These are phyloP conservation scores for Andrena flavipes DNA, from an alignment of 2,888 invertebrate species.

Conservation along the genomic window DNA sequence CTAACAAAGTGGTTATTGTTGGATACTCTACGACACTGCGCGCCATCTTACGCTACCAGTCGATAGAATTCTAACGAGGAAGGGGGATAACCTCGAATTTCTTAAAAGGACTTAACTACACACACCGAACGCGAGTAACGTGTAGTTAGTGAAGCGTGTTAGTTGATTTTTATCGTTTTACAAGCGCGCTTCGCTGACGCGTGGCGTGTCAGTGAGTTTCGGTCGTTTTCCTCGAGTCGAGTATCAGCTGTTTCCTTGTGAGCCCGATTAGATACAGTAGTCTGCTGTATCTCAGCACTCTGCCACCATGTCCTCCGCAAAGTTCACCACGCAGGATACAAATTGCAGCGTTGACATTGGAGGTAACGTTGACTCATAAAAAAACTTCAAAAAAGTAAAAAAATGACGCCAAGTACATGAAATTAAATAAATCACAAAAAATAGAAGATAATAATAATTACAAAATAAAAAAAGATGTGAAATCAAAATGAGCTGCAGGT, in stretches of 20 bases:
- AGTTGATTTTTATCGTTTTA: not conserved
- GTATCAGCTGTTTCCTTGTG: constrained; percentile 30
- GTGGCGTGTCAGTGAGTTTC: constrained; percentile 54
- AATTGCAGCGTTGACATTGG: constrained; percentile 64
- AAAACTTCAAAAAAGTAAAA: too few species aligned
- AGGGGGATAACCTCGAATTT: constrained; percentile 49
- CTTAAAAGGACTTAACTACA: not conserved
- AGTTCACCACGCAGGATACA: constrained; percentile 9
- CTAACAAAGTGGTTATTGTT: not conserved
- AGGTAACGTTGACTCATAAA: constrained; percentile 67
- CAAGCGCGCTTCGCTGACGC: not conserved
- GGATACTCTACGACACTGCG: not conserved
- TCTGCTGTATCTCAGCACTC: too few species aligned
- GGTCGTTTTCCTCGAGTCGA: constrained; percentile 27
- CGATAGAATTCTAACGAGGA: not conserved
- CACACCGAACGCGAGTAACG: not conserved
- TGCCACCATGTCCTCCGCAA: constrained; percentile 58
- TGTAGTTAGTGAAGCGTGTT: not conserved
- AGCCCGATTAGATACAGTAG: not conserved
- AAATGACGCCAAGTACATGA: too few species aligned
- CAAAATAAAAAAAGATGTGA: too few species aligned
- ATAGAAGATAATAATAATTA: too few species aligned
- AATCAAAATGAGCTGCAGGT: too few species aligned
- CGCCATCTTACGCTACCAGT: constrained; percentile 35
- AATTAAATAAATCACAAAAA: too few species aligned